A percentile compares a stretch with the other conserved stretches of the same genome.
Evolutionary conservation across 2,797 vertebrate genomes (phyloP).

Genomic region (Cryptoblepharus egeriae): DNA sequence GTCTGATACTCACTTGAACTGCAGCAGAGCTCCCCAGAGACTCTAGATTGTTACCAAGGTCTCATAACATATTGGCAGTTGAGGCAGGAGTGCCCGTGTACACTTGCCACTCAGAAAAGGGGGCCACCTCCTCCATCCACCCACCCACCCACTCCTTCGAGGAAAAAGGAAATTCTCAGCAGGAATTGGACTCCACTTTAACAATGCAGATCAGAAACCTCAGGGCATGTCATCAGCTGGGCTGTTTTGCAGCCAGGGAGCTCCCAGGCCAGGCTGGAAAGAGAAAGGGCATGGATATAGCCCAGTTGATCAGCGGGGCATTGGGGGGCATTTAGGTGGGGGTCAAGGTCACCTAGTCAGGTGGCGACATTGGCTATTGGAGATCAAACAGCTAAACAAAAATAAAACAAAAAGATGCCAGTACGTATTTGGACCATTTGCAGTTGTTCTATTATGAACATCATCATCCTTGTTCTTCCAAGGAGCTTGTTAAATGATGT

Average conservation of each 20-base stretch:
- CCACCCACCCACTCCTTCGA: conserved; percentile 63
- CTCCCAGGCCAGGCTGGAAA: not conserved
- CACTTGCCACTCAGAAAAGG: conserved; percentile 93
- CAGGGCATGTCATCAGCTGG: not conserved
- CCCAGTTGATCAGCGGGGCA: not conserved
- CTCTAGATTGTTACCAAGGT: conserved; percentile 95
- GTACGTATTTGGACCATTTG: too few relatives aligned
- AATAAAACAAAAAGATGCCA: too few relatives aligned
- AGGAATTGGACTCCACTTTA: conserved; percentile 69
- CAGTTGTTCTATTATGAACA: too few relatives aligned
- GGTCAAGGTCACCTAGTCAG: too few relatives aligned
- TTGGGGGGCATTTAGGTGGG: too few relatives aligned
- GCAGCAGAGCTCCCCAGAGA: conserved; percentile 92
- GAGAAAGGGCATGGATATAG: not conserved
- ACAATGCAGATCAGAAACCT: conserved; percentile 59
- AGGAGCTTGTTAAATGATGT: too few relatives aligned
- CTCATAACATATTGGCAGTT: conserved; percentile 99
- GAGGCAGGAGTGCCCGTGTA: conserved; percentile 92
- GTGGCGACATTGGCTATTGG: too few relatives aligned
- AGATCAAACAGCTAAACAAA: too few relatives aligned
- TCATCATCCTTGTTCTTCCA: too few relatives aligned
- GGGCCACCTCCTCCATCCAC: conserved; percentile 80
- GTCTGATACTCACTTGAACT: conserved; percentile 97
- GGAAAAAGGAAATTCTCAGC: conserved; percentile 75
- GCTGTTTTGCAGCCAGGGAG: not conserved